Conservation (phyloP, 1,140 invertebrate species). For the Brachionus rotundiformis region DNA sequence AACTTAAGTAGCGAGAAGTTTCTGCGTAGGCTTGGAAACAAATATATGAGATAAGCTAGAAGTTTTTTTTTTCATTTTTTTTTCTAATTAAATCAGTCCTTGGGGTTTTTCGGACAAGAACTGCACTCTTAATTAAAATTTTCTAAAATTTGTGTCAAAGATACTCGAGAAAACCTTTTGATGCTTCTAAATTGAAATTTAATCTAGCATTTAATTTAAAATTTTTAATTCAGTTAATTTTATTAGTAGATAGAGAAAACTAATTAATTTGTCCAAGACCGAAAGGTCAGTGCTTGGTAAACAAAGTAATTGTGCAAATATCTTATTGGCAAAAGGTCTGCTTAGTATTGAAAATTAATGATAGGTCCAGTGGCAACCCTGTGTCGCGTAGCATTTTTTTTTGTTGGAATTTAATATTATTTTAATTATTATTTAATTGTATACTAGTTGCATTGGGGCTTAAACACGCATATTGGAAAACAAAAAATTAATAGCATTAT, state of each 20-base stretch:
- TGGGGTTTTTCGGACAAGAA: background rate
- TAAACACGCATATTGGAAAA: background rate
- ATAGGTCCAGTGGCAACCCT: conserved; percentile 1
- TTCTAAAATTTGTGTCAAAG: background rate
- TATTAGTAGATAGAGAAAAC: background rate
- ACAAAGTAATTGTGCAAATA: no score
- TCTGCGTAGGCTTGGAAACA: background rate
- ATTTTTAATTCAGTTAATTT: conserved; percentile 4
- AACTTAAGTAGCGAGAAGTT: background rate
- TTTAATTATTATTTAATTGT: conserved; percentile 13
- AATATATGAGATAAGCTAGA: no score
- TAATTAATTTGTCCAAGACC: background rate
- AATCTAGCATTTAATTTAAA: background rate
- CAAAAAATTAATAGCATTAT: background rate
- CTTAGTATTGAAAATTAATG: background rate
- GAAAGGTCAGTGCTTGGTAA: no score
- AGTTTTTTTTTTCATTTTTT: no score
- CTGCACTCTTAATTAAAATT: background rate
- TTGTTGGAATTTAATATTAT: conserved; percentile 10
- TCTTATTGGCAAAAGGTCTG: background rate
- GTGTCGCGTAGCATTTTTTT: background rate
- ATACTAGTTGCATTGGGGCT: background rate
- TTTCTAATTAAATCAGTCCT: background rate
- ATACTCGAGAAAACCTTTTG: background rate
- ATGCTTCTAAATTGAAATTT: background rate